Base-by-base conservation (phyloP, 1,140 invertebrate species). In the Dreissena rostriformis region DNA sequence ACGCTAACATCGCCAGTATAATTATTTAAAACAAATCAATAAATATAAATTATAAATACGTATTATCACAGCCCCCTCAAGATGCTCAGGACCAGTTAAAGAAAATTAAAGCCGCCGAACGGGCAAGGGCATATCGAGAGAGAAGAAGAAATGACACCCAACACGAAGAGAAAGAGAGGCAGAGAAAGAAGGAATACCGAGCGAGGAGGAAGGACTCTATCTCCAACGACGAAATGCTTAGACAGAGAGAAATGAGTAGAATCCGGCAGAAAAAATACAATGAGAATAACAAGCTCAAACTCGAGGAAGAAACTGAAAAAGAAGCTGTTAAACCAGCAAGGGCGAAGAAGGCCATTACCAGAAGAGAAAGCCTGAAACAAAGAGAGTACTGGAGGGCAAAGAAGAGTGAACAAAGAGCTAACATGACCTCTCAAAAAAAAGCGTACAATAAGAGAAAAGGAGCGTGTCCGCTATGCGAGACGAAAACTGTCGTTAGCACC, bases 391-490 rank as follows among this genome's bases (percentile, higher is more conserved):
- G 57, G 57, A 61, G 57, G 57, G 57, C 17, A 61, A 61, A 61
- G 22, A 39, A 61, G 22, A 2, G 57, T 4, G 57, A 61, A 61
- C 57, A 61, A 24, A 61, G 57, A 61, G 57, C 57, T 12, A 61
- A 61, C 17, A 61, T 61, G 57, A n/a, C 57, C 17, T 19, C 57
- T 61, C 57, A 61, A 61, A 61, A 61, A n/a, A 24, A 61, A 61
- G 57, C 57, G 57, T 12, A 61, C 4, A 24, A 24, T 61, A 4
- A 4, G 57, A n/a, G 57, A 61, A 61, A 61, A 61, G 22, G 57
- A 61, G 22, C 57, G 57, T 19, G 57, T 12, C 57, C 57, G 57
- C 17, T 61, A 61, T 61, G 57, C 57, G 11, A 61, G 11, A 73
- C n/a, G 53, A 19, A 22, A 53, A 19, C 15, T 2, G 17, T 68